Percentiles rank a stretch among this genome's conserved stretches.
phyloP scores from a whole-genome alignment of 2,797 vertebrate genomes.

The Loriculus beryllinus region DNA sequence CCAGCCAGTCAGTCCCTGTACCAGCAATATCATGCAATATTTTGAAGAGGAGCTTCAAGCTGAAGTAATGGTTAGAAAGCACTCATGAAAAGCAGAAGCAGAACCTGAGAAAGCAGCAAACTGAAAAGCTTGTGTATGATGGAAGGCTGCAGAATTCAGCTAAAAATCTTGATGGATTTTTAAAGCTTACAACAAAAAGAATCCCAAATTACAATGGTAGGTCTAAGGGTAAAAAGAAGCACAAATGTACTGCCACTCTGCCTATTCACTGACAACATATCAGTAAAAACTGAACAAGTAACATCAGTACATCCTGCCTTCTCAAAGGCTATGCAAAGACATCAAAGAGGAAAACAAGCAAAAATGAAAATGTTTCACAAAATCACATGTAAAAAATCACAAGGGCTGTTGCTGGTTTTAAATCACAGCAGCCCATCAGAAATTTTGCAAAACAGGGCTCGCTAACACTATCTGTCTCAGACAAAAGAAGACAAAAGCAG shows the following conservation, averaged over 20 bases:
- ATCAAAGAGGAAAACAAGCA: constrained; percentile 17
- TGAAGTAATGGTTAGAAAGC: neutral
- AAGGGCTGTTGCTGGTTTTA: constrained; percentile 4
- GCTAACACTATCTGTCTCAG: neutral
- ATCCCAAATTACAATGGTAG: neutral
- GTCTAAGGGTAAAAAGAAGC: neutral
- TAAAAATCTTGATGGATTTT: neutral
- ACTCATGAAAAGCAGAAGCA: neutral
- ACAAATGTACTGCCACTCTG: neutral
- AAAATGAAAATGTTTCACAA: constrained; percentile 1
- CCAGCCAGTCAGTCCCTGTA: neutral
- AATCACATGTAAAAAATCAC: constrained; percentile 8
- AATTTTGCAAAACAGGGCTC: constrained; percentile 31
- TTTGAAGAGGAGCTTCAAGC: neutral
- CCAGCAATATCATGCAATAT: neutral
- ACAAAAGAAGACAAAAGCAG: constrained; percentile 38
- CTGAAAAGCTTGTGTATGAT: neutral
- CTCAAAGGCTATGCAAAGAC: constrained; percentile 17
- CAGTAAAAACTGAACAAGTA: neutral
- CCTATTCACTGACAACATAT: neutral
- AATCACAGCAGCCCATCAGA: constrained; percentile 30
- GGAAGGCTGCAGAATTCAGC: neutral
- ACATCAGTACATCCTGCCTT: neutral
- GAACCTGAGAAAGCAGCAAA: neutral
- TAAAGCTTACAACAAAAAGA: neutral